Conservation (phyloP, 2,888 invertebrate genomes). For the Nipponacmea schrenckii region DNA sequence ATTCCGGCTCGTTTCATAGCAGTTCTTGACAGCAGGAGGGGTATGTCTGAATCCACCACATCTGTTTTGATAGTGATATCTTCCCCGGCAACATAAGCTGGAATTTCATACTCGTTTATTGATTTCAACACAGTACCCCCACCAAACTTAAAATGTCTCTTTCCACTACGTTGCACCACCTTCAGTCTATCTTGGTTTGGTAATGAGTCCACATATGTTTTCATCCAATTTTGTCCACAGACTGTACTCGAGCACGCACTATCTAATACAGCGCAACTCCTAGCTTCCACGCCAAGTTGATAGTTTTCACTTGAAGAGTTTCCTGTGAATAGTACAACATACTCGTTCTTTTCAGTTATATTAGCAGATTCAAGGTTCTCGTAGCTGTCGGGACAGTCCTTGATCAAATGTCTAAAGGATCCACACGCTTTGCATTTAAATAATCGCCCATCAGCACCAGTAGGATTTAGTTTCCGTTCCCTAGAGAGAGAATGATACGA, state of each 20-base stretch:
- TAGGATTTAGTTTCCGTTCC: slow-evolving; percentile 5
- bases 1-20: slow-evolving; percentile 31
- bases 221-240: slow-evolving; percentile 30
- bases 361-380: slow-evolving; percentile 20
- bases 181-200: slow-evolving; percentile 11
- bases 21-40: slow-evolving; percentile 25
- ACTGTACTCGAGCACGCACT: slow-evolving; percentile 33
- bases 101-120: slow-evolving; percentile 23
- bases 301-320: slow-evolving; percentile 19
- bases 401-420: slow-evolving; percentile 27
- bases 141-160: slow-evolving; percentile 29
- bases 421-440: slow-evolving; percentile 19
- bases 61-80: slow-evolving; percentile 28
- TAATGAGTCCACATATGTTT: slow-evolving; percentile 24
- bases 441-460: neutral
- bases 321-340: slow-evolving; percentile 32
- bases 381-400: slow-evolving; percentile 30
- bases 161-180: slow-evolving; percentile 18
- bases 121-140: slow-evolving; percentile 28
- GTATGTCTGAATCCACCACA: slow-evolving; percentile 29
- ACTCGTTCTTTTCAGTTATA: slow-evolving; percentile 17
- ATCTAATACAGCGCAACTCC: slow-evolving; percentile 30
- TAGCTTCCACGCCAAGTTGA: slow-evolving; percentile 25
- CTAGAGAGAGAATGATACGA: neutral
- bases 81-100: slow-evolving; percentile 26